Evolutionary conservation across 2,797 vertebrate genomes (phyloP).

Genomic region (Leptodactylus fallax): DNA sequence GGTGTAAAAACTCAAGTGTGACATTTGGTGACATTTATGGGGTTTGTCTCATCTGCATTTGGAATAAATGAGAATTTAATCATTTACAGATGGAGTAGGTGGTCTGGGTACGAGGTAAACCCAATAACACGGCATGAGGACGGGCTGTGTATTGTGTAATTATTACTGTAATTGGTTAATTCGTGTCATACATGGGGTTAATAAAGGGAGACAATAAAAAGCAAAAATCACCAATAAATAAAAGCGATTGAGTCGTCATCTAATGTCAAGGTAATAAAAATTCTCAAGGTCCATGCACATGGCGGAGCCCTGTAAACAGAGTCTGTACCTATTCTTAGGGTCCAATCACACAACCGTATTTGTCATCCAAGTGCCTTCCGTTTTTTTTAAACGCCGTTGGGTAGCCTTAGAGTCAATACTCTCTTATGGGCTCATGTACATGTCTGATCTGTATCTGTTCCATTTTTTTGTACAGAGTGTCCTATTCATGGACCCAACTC

Average conservation of each 20-base stretch:
- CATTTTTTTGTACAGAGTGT: too few relatives aligned
- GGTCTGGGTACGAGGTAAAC: conserved; percentile 15
- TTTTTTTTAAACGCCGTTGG: too few relatives aligned
- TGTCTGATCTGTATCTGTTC: too few relatives aligned
- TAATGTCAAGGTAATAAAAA: background rate
- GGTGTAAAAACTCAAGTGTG: conserved; percentile 21
- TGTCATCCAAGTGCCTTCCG: too few relatives aligned
- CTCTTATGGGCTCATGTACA: too few relatives aligned
- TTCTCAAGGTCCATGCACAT: background rate
- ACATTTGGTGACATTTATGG: conserved; percentile 59
- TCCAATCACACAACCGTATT: too few relatives aligned
- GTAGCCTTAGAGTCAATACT: too few relatives aligned
- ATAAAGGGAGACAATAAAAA: background rate
- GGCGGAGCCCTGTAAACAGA: background rate
- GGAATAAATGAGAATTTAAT: conserved; percentile 48
- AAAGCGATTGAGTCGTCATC: too few relatives aligned
- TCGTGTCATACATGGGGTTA: background rate
- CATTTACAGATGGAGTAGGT: conserved; percentile 40
- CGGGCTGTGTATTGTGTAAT: background rate
- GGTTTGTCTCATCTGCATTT: conserved; percentile 46
- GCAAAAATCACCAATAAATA: background rate
- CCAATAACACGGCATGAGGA: background rate
- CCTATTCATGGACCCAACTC: too few relatives aligned
- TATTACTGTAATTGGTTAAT: background rate
- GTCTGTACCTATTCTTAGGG: too few relatives aligned